These are phyloP conservation scores for Pelmatolapia mariae DNA, from an alignment of 2,113 vertebrate species.

Conservation along the genomic window DNA sequence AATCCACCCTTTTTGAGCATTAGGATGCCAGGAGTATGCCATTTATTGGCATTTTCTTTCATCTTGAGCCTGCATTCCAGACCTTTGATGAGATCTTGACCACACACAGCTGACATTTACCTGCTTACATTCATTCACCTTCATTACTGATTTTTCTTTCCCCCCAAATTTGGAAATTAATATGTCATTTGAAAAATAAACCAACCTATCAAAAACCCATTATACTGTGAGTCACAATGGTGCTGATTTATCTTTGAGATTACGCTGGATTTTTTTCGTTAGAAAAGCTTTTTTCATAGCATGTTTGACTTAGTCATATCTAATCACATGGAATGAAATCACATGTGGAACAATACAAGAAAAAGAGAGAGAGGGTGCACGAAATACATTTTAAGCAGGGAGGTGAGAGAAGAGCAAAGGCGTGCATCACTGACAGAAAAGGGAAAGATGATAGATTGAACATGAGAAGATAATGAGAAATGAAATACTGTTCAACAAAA, in stretches of 20 bases:
- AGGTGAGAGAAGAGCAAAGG: neutral
- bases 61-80: neutral
- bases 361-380: neutral
- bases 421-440: neutral
- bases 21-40: neutral
- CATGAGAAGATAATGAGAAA: slow-evolving; percentile 58
- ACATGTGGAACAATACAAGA: neutral
- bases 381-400: slow-evolving; percentile 6
- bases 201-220: neutral
- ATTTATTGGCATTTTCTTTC: neutral
- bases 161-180: neutral
- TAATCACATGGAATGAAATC: neutral
- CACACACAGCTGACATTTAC: neutral
- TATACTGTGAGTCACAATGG: neutral
- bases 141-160: neutral
- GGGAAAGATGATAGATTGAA: slow-evolving; percentile 30
- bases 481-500: slow-evolving; percentile 56
- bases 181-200: neutral
- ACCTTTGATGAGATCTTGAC: neutral
- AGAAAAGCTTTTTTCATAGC: neutral
- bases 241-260: neutral
- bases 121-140: neutral
- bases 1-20: neutral
- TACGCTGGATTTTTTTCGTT: neutral
- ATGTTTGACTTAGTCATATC: neutral